Base-by-base conservation (phyloP, 2,113 vertebrate genomes). In the Struthidea cinerea region DNA sequence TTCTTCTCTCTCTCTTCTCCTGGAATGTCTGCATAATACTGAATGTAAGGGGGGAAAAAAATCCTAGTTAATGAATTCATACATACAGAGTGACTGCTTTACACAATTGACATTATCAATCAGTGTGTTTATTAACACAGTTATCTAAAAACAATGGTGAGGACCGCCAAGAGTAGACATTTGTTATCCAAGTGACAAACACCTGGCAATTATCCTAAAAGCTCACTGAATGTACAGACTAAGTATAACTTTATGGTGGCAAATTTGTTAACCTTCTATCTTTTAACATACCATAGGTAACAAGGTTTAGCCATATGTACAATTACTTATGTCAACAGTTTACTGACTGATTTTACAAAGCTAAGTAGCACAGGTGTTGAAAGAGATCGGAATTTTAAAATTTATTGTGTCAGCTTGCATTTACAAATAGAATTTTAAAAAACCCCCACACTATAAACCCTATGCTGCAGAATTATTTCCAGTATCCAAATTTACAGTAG, bases 11-110 rank as follows among this genome's bases (percentile, higher is more conserved):
- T 98, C 70, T 99, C 99, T 94, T 98, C 98, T 85, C 98, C 98
- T 76, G 99, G 99, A 60, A 99, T 98, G 86, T 98, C 98, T 83
- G 98, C 98, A 59, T 99, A 99, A 97, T 99, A 99, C 99, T 99
- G 92, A 84, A 49, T 11, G 90, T 84, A 37, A 92, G 26, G 26
- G 3, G 3, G 3, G 5, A 41, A 46, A 70, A n/a, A 56, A 88
- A 53, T 33, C 22, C 37, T 44, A 56, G 64, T 96, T 85, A 91
- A 69, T 8, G 41, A 76, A 83, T 50, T 53, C 17, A 41, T 39
- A 79, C 10, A 41, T 32, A 61, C 1, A 60, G 7, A 76, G 30
- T 0, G 4, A 89, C 16, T 87, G 70, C 28, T 91, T 89, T 75
- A 91, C 44, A 91, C 28, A 52, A 71, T 5, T 33, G 23, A 63